Percentiles rank a stretch among this genome's conserved stretches.
phyloP scores from a whole-genome alignment of 53 echinoderm and acorn worm genomes.

The Arbacia lixula region DNA sequence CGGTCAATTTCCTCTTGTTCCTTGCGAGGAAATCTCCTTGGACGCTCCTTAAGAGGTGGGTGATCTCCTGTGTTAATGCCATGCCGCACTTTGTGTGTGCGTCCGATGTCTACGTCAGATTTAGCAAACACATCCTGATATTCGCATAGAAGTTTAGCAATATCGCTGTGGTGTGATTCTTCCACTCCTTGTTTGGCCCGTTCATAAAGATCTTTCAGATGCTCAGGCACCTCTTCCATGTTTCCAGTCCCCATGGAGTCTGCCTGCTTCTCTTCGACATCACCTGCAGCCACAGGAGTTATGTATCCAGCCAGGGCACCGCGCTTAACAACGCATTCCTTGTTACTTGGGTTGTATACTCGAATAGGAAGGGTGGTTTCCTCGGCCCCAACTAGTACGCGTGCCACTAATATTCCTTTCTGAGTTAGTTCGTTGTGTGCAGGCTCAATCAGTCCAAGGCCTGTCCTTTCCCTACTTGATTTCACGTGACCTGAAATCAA shows the following conservation, averaged over 20 bases:
- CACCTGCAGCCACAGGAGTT: constrained; percentile 36
- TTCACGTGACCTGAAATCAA: not conserved
- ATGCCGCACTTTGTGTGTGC: constrained; percentile 55
- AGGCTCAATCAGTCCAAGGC: not conserved
- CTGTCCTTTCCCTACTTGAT: not conserved
- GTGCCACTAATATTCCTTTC: constrained; percentile 48
- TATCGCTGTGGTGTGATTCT: not conserved
- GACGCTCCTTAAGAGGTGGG: constrained; percentile 47
- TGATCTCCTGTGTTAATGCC: constrained; percentile 46
- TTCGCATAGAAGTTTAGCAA: constrained; percentile 25
- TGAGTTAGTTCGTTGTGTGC: constrained; percentile 4
- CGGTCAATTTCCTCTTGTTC: constrained; percentile 57
- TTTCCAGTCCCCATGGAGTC: not conserved
- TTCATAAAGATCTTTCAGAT: constrained; percentile 51
- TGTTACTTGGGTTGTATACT: constrained; percentile 55
- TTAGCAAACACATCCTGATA: constrained; percentile 58
- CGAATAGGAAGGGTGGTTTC: constrained; percentile 19
- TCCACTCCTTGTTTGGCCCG: constrained; percentile 19
- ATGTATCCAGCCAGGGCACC: constrained; percentile 36
- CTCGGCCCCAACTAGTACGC: constrained; percentile 19
- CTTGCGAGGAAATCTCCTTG: constrained; percentile 45
- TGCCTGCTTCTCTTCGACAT: not conserved
- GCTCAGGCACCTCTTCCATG: constrained; percentile 4
- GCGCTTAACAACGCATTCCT: constrained; percentile 9
- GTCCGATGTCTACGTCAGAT: constrained; percentile 49